A percentile compares a stretch with the other conserved stretches of the same genome.
Evolutionary conservation across 2,113 vertebrate genomes (phyloP).

Genomic region (Leuciscus idus): DNA sequence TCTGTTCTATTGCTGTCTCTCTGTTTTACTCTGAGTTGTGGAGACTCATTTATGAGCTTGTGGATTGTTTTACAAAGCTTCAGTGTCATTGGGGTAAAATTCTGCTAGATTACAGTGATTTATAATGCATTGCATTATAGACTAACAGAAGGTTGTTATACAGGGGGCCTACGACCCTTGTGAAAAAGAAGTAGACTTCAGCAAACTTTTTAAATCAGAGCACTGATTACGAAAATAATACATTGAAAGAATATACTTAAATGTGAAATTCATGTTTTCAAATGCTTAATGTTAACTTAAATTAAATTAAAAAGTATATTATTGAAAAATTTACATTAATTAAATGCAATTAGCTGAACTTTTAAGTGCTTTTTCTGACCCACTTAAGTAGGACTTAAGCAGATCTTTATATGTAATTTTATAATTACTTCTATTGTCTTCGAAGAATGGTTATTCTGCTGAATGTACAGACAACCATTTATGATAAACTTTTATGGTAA

Average conservation of each 20-base stretch:
- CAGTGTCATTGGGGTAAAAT: constrained; percentile 37
- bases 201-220: not conserved
- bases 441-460: not conserved
- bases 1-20: not conserved
- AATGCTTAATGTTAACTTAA: not conserved
- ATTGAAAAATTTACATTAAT: not conserved
- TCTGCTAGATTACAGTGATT: constrained; percentile 27
- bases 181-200: not conserved
- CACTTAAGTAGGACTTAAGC: not conserved
- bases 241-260: not conserved
- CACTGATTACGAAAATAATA: not conserved
- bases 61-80: constrained; percentile 13
- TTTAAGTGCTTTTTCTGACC: not conserved
- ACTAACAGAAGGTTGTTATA: constrained; percentile 32
- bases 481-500: not conserved
- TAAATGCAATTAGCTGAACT: not conserved
- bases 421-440: not conserved
- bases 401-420: not conserved
- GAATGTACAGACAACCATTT: not conserved
- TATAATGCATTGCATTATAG: constrained; percentile 32
- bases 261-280: not conserved
- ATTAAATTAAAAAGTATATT: not conserved
- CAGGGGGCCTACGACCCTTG: constrained; percentile 45
- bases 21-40: constrained; percentile 11
- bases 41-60: constrained; percentile 47